Percentiles rank a stretch among this genome's conserved stretches.
phyloP scores from a whole-genome alignment of 2,113 vertebrate genomes.

The Acrocephalus arundinaceus region DNA sequence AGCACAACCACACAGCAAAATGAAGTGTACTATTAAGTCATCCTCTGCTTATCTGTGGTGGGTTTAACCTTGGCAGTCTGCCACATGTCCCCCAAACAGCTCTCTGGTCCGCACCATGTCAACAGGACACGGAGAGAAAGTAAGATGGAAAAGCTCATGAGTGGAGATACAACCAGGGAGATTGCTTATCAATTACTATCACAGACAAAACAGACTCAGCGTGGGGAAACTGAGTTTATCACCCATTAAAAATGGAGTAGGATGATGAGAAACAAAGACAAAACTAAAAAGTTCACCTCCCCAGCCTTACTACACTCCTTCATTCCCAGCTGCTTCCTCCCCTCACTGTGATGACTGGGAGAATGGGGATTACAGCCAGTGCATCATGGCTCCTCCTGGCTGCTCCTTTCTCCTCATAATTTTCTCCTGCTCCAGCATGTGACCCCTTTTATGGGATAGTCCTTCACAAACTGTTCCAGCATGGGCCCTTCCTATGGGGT shows the following conservation, averaged over 20 bases:
- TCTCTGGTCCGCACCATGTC: background rate
- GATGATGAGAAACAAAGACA: background rate
- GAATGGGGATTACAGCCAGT: background rate
- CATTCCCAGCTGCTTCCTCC: background rate
- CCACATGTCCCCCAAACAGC: background rate
- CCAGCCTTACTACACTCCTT: background rate
- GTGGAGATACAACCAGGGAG: background rate
- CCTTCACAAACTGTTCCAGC: background rate
- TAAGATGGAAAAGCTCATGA: background rate
- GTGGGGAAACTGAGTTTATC: background rate
- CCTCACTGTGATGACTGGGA: background rate
- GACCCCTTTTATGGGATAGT: background rate
- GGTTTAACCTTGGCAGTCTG: background rate
- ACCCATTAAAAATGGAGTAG: background rate
- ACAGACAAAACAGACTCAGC: background rate
- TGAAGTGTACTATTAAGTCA: background rate
- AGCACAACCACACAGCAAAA: background rate
- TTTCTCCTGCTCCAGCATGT: background rate
- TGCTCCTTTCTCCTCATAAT: background rate
- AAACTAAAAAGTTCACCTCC: background rate
- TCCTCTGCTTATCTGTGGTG: background rate
- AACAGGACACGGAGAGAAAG: background rate
- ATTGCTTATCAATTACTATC: background rate
- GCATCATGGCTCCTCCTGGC: background rate
- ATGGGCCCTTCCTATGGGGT: fast-evolving